Base-by-base conservation (phyloP, 2,113 vertebrate species). In the Lepus americanus region DNA sequence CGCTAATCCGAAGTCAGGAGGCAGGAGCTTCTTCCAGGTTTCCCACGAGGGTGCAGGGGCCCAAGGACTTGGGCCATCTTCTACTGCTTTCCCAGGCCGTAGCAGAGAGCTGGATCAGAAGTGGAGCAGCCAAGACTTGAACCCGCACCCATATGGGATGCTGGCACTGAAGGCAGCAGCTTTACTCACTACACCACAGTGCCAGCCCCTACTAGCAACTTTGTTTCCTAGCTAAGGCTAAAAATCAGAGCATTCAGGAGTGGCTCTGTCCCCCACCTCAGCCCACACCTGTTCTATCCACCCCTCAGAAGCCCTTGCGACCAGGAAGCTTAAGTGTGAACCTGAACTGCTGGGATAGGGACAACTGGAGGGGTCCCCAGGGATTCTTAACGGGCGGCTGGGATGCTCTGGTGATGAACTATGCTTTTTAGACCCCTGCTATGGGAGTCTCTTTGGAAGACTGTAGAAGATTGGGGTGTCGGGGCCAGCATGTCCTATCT, bases 211-310 rank as follows among this genome's bases (percentile, higher is more conserved):
- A 44, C 44, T 44, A 44, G 44, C 44, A 83, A 86, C 31, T 87
- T 87, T 94, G 51, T 77, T 85, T 93, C 81, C 66, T 73, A 78
- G 33, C 80, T 29, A 3, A 76, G 66, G 49, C 83, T 93, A 89
- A 94, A 95, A 8, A 82, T 96, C 66, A 69, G 72, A 80, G 67
- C 19, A 95, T 66, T 70, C 25, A 87, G 44, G 27, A 12, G 25
- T 83, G 20, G 33, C 29, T 36, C 11, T 76, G 27, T 79, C 44
- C 78, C 36, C 80, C 79, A 73, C 3, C 66, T 69, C 44, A 92
- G 78, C 22, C 36, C 85, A 80, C 51, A 80, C 67, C 20, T 85
- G 85, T 72, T 53, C 77, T 91, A 61, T 94, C 92, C 95, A 78
- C 55, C 55, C 59, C 69, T 92, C 53, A 87, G 53, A 33, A 92